Evolutionary conservation across 2,797 vertebrate species (phyloP).

Genomic region (Pachyuromys duprasi): DNA sequence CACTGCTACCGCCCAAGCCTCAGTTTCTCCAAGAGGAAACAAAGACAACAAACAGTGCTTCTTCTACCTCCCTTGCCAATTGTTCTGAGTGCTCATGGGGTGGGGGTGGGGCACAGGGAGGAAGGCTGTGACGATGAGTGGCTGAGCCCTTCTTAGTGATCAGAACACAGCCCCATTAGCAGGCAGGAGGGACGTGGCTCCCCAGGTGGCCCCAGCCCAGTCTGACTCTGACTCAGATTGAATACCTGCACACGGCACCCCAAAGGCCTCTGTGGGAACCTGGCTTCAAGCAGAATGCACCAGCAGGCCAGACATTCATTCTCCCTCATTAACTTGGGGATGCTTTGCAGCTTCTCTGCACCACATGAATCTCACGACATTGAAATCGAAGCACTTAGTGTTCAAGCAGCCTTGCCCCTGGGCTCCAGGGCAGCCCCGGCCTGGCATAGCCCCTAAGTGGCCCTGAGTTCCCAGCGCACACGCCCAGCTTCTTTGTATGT

Average conservation of each 20-base stretch:
- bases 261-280: background rate
- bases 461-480: conserved; percentile 40
- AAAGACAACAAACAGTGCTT: background rate
- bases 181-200: background rate
- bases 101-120: background rate
- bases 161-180: background rate
- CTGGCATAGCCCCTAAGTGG: conserved; percentile 64
- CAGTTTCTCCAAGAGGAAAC: conserved; percentile 26
- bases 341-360: background rate
- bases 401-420: conserved; percentile 54
- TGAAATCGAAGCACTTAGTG: conserved; percentile 26
- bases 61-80: background rate
- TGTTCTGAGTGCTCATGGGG: background rate
- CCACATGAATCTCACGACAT: background rate
- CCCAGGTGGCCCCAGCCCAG: background rate
- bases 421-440: background rate
- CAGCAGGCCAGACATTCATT: background rate
- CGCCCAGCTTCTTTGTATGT: conserved; percentile 43
- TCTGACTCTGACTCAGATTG: background rate
- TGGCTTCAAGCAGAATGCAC: background rate
- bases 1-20: background rate
- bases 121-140: background rate
- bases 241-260: background rate
- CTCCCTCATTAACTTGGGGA: conserved; percentile 21
- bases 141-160: too few species aligned